phyloP scores from a whole-genome alignment of 2,113 vertebrate species.

The Notothenia rossii region DNA sequence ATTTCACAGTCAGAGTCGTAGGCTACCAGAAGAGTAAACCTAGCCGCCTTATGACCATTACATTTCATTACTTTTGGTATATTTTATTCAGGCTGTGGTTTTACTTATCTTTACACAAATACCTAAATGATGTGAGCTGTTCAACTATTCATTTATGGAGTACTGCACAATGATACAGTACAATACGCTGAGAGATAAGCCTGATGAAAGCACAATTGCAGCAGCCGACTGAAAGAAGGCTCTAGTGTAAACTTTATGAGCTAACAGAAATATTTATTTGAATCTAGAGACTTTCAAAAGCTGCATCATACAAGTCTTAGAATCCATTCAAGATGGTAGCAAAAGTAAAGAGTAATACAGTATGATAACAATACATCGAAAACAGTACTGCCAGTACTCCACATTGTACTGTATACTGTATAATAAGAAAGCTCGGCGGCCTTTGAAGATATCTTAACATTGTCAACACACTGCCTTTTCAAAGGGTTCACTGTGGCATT shows the following conservation, averaged over 20 bases:
- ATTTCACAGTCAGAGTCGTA: conserved; percentile 19
- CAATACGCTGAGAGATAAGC: conserved; percentile 18
- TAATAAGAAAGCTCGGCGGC: not conserved
- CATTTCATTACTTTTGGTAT: not conserved
- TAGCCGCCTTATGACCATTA: not conserved
- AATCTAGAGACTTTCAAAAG: not conserved
- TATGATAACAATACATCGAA: not conserved
- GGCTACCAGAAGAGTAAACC: not conserved
- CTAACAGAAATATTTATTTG: not conserved
- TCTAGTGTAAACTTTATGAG: conserved; percentile 1
- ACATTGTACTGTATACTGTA: not conserved
- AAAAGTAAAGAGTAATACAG: fast-evolving
- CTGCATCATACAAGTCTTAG: not conserved
- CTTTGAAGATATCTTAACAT: conserved; percentile 8
- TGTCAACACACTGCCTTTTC: conserved; percentile 4
- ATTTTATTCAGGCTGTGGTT: not conserved
- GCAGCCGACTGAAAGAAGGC: not conserved
- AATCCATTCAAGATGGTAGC: not conserved
- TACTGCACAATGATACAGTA: not conserved
- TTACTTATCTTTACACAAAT: conserved; percentile 15
- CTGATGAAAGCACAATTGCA: conserved; percentile 9
- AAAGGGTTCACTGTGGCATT: not conserved
- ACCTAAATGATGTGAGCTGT: not conserved
- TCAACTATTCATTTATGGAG: not conserved
- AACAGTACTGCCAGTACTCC: not conserved